These are phyloP conservation scores for Triplophysa dalaica DNA, from an alignment of 2,113 vertebrate genomes.

Conservation along the genomic window DNA sequence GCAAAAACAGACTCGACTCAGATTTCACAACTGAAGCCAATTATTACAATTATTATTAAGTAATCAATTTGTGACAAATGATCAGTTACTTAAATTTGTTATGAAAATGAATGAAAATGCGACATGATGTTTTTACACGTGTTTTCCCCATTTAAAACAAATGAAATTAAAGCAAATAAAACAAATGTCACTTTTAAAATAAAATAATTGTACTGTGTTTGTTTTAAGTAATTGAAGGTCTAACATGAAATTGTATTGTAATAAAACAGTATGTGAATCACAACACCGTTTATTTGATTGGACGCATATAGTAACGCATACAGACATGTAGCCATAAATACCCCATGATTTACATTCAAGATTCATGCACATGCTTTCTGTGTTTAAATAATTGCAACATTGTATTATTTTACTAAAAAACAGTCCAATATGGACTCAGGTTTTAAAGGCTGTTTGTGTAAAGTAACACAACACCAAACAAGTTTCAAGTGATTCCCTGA, in stretches of 20 bases:
- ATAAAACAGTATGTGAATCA: not conserved
- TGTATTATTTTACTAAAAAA: not conserved
- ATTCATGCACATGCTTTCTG: constrained; percentile 1
- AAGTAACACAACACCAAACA: not conserved
- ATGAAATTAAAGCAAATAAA: not conserved
- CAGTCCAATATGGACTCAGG: constrained; percentile 16
- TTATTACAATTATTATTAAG: no score
- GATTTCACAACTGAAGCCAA: no score
- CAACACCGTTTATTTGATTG: not conserved
- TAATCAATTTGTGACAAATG: no score
- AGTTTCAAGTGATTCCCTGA: no score
- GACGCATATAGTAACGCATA: not conserved
- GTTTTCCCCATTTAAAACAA: no score
- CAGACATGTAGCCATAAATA: not conserved
- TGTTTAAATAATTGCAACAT: not conserved
- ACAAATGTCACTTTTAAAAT: not conserved
- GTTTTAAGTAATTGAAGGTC: not conserved
- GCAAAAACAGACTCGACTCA: not conserved
- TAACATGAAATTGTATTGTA: not conserved
- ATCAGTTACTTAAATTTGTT: not conserved
- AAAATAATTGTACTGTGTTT: not conserved
- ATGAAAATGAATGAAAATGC: not conserved
- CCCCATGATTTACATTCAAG: not conserved
- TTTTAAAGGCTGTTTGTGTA: constrained; percentile 10
- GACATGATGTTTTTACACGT: no score